These are phyloP conservation scores for Oncorhynchus keta DNA, from an alignment of 2,113 vertebrate species.

Conservation along the genomic window DNA sequence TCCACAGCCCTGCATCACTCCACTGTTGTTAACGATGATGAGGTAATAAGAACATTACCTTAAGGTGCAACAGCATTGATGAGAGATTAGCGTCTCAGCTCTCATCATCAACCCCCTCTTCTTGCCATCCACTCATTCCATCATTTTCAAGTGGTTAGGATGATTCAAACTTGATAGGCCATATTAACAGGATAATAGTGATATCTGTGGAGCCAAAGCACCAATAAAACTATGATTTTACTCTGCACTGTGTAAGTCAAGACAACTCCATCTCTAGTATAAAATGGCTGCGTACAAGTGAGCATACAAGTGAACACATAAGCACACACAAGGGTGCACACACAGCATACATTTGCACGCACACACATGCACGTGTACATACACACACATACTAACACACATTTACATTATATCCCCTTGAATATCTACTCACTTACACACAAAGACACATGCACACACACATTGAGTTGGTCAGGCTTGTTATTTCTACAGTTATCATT, in stretches of 20 bases:
- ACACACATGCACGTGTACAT: constrained; percentile 5
- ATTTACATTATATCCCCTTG: neutral
- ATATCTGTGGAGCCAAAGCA: constrained; percentile 4
- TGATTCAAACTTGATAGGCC: constrained; percentile 22
- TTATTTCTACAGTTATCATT: neutral
- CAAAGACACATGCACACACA: constrained; percentile 1
- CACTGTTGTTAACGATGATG: neutral
- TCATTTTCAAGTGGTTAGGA: constrained; percentile 34
- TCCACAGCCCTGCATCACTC: neutral
- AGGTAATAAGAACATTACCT: constrained; percentile 32
- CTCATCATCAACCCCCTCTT: constrained; percentile 21
- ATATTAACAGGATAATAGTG: constrained; percentile 32
- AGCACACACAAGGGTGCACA: constrained; percentile 21
- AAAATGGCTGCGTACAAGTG: constrained; percentile 2
- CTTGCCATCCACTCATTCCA: constrained; percentile 27
- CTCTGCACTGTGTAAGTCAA: neutral
- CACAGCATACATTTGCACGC: constrained; percentile 8
- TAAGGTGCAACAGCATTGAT: constrained; percentile 22
- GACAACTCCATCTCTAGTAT: neutral
- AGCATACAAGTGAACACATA: neutral
- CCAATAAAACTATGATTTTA: constrained; percentile 4
- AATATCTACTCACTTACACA: constrained; percentile 3
- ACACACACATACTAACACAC: neutral
- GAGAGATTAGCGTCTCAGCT: constrained; percentile 17
- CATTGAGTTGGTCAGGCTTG: constrained; percentile 26